phyloP scores from a whole-genome alignment of 1,140 invertebrate species.

The Drosophila parvula region DNA sequence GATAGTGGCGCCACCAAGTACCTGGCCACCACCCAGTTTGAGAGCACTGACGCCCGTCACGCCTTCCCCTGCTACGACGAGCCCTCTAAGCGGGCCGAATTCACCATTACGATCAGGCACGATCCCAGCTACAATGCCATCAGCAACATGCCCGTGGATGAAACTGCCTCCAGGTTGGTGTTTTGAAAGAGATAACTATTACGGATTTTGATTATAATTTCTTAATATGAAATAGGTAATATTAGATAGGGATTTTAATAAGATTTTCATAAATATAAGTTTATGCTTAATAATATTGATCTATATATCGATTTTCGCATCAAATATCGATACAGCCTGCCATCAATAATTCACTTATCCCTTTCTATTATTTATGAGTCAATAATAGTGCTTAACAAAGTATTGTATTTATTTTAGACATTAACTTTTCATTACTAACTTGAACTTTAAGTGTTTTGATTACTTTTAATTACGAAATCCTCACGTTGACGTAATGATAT shows the following conservation, averaged over 20 bases:
- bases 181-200: neutral
- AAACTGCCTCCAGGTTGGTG: constrained; percentile 46
- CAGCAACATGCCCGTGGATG: constrained; percentile 89
- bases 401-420: neutral
- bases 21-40: constrained; percentile 91
- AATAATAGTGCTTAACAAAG: too few relatives aligned
- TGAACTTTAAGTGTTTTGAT: neutral
- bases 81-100: constrained; percentile 92
- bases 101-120: constrained; percentile 88
- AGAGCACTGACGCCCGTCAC: constrained; percentile 91
- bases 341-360: too few relatives aligned
- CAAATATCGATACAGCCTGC: too few relatives aligned
- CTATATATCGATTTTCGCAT: too few relatives aligned
- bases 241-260: too few relatives aligned
- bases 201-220: too few relatives aligned
- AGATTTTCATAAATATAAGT: too few relatives aligned
- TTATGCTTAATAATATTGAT: too few relatives aligned
- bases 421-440: neutral
- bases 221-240: too few relatives aligned
- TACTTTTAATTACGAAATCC: neutral
- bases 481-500: neutral
- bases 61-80: constrained; percentile 97
- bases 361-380: too few relatives aligned
- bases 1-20: constrained; percentile 85
- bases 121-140: constrained; percentile 86